Evolutionary conservation across 2,113 vertebrate genomes (phyloP).

Genomic region (Lagopus muta): DNA sequence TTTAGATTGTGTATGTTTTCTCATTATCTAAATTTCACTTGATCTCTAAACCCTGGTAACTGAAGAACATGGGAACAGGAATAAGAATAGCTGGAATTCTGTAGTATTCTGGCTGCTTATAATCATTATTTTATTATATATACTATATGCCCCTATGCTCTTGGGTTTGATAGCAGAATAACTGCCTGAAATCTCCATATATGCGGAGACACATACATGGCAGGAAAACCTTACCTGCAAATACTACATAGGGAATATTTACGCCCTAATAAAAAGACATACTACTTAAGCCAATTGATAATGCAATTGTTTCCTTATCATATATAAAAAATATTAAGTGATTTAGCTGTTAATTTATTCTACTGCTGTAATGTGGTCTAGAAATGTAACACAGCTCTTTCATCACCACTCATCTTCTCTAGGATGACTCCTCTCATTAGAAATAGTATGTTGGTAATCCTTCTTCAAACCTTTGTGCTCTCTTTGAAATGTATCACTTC

Average conservation of each 20-base stretch:
- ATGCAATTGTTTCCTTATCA: conserved; percentile 1
- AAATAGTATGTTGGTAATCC: conserved; percentile 36
- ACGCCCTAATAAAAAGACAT: not conserved
- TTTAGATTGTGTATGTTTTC: not conserved
- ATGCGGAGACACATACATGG: not conserved
- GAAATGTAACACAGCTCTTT: not conserved
- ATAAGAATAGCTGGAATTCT: not conserved
- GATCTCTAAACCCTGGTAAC: not conserved
- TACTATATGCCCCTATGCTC: not conserved
- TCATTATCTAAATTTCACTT: not conserved
- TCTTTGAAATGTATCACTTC: conserved; percentile 45
- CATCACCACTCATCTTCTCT: not conserved
- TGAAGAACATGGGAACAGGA: not conserved
- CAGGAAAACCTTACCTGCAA: not conserved
- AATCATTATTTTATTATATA: not conserved
- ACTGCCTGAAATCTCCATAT: not conserved
- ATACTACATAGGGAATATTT: not conserved
- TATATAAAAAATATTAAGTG: not conserved
- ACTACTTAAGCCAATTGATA: not conserved
- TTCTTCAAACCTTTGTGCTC: conserved; percentile 3
- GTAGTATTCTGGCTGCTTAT: not conserved
- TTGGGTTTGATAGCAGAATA: not conserved
- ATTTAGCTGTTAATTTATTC: not conserved
- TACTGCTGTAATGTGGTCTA: not conserved
- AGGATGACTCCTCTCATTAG: conserved; percentile 19